These are phyloP conservation scores for Hippoglossus hippoglossus DNA, from an alignment of 2,797 vertebrate genomes.

Conservation along the genomic window DNA sequence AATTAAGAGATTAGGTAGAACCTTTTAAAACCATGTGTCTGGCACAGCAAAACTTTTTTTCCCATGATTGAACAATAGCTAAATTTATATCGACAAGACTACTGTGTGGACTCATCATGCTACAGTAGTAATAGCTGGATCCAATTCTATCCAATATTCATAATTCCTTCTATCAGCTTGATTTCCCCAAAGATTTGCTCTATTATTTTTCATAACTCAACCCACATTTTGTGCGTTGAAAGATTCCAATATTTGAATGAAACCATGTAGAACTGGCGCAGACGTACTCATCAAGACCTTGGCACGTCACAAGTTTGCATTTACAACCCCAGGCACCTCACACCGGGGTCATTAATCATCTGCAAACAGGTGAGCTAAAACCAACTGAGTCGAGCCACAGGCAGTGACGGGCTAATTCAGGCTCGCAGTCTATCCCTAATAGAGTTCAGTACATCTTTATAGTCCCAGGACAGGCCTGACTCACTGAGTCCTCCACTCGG, in stretches of 20 bases:
- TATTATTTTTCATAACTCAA: neutral
- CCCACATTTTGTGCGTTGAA: neutral
- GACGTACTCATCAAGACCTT: constrained; percentile 32
- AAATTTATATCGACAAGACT: too few relatives aligned
- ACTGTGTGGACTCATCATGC: neutral
- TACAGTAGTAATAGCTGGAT: neutral
- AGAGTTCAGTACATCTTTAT: constrained; percentile 65
- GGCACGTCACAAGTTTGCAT: constrained; percentile 36
- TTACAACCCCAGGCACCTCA: constrained; percentile 39
- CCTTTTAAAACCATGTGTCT: too few relatives aligned
- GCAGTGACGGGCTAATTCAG: constrained; percentile 55
- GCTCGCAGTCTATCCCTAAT: constrained; percentile 43
- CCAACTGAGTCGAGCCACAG: constrained; percentile 37
- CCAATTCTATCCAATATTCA: neutral
- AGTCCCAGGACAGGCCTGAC: constrained; percentile 56
- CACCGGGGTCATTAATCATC: constrained; percentile 56
- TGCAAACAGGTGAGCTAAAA: constrained; percentile 50
- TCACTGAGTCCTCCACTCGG: constrained; percentile 45
- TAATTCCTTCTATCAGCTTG: neutral
- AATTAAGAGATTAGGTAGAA: too few relatives aligned
- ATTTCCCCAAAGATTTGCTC: neutral
- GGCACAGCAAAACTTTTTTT: too few relatives aligned
- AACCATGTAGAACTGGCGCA: constrained; percentile 14
- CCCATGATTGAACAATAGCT: too few relatives aligned
- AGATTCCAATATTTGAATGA: constrained; percentile 7